Evolutionary conservation across 1,140 invertebrate species (phyloP).

Genomic region (Drosophila sp.): DNA sequence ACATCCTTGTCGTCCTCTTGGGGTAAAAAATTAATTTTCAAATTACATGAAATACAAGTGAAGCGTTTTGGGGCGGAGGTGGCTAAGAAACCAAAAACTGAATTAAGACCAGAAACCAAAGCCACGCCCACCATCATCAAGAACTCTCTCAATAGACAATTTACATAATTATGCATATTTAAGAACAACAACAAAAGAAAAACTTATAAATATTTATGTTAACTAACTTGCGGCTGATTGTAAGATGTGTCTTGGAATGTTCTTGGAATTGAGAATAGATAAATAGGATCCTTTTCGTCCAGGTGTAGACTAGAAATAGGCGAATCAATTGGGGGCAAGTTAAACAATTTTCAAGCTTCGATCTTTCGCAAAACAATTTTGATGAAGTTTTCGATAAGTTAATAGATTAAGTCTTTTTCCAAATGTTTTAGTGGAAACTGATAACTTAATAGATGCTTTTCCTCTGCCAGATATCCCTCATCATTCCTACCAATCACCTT

Average conservation of each 20-base stretch:
- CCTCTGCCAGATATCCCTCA: too few relatives aligned
- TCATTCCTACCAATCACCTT: too few relatives aligned
- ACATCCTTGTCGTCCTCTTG: background rate
- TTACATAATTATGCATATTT: conserved; percentile 73
- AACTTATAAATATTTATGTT: conserved; percentile 73
- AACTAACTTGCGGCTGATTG: conserved; percentile 20
- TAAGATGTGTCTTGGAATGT: background rate
- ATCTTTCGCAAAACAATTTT: too few relatives aligned
- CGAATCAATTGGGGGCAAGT: too few relatives aligned
- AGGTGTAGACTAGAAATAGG: background rate
- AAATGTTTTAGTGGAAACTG: too few relatives aligned
- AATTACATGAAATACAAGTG: conserved; percentile 62
- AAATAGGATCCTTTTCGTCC: conserved; percentile 17
- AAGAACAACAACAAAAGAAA: background rate
- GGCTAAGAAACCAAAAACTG: conserved; percentile 12
- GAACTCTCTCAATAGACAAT: conserved; percentile 57
- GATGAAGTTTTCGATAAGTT: too few relatives aligned
- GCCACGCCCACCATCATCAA: background rate
- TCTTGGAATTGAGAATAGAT: background rate
- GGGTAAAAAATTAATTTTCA: conserved; percentile 62
- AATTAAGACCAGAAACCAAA: conserved; percentile 8
- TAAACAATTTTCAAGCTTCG: too few relatives aligned
- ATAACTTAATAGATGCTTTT: too few relatives aligned
- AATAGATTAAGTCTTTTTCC: too few relatives aligned
- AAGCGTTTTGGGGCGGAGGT: conserved; percentile 27